Evolutionary conservation across 2,888 invertebrate genomes (phyloP), one percentile per base, ranked within the genome.

Genomic region (Agrenia bidenticulata): DNA sequence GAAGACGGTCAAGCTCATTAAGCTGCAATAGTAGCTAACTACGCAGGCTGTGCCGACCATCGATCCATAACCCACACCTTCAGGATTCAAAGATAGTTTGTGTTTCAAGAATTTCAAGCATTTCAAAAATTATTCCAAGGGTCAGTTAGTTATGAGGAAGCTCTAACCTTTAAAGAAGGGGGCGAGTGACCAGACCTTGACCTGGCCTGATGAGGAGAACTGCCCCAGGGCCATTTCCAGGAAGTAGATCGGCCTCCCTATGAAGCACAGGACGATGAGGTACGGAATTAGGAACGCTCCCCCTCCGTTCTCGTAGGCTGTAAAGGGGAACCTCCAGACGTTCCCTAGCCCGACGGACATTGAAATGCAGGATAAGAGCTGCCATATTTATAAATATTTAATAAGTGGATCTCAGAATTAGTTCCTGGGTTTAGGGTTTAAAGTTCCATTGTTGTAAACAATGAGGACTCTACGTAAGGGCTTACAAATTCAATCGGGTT

Each of bases 171-270:
- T 72, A 61, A 76, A 74, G 19, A 74, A 54, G 2, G 74, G 74
- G 7, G 72, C 67, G 15, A 80, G 77, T 58, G 79, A 79, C 83
- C 83, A 83, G 7, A 90, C 85, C 78, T 87, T 88, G 0, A 90
- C 87, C 17, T 89, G 89, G 60, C 93, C 92, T 77, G 86, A 85
- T 62, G 89, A 88, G 61, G 88, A 87, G 78, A 92, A 94, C 79
- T 94, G 93, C 15, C 93, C 93, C 11, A 93, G 78, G 1, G 86
- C 83, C 82, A 90, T 88, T 81, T 94, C 93, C 78, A 94, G 81
- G 78, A 89, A 91, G 79, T 93, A 92, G 82, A 93, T 85, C 0
- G 90, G 91, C 75, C 89, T 86, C 54, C 90, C 90, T 65, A 55
- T 55, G 27, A 79, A 67, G 41, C 77, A 69, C 19, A 79, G 64